Evolutionary conservation across 1,140 invertebrate genomes (phyloP), one percentile per base, ranked within the genome.

Genomic region (Micrasema minimum): DNA sequence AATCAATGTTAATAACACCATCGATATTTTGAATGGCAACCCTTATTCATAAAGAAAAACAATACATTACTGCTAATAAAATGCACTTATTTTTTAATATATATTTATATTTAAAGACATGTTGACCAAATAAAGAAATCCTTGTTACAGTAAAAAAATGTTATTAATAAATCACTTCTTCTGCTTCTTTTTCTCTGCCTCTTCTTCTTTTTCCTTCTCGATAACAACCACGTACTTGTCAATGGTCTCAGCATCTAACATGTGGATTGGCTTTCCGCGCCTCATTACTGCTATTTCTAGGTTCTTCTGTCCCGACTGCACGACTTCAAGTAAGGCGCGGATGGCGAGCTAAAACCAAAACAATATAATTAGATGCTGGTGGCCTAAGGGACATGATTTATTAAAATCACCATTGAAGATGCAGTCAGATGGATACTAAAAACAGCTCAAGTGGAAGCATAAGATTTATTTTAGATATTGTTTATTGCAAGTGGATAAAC

Each of bases 251-350:
- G 90, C 87, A 81, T 96, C 94, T 73, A 99, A 83, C 93, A 98
- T 98, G 74, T 93, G 90, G 79, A 98, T 88, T 22, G 92, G 91
- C 70, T 85, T 82, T 26, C 91, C 91, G 71, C 91, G 87, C 79
- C 91, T 88, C 95, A 99, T 98, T 3, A 99, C 93, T 46, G 97
- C 96, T 76, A 99, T 95, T 86, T 99, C 98, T 71, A 99, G 86
- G 87, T 99, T 99, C 81, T 99, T 99, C 75, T 96, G 95, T 0
- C 97, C 96, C 7, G 96, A 96, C 79, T 99, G 98, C 0, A 99
- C 98, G 20, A 99, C 97, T 87, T 99, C 97, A 22, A 99, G 83
- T 12, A 99, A 85, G n/a, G 98, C 97, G 80, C 93, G 91, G 75
- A 99, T 95, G 7, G 97, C 96, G 73, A 99, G 86, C 87, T 98